Base-by-base conservation (phyloP, 2,888 invertebrate species). In the Phlogophora meticulosa region DNA sequence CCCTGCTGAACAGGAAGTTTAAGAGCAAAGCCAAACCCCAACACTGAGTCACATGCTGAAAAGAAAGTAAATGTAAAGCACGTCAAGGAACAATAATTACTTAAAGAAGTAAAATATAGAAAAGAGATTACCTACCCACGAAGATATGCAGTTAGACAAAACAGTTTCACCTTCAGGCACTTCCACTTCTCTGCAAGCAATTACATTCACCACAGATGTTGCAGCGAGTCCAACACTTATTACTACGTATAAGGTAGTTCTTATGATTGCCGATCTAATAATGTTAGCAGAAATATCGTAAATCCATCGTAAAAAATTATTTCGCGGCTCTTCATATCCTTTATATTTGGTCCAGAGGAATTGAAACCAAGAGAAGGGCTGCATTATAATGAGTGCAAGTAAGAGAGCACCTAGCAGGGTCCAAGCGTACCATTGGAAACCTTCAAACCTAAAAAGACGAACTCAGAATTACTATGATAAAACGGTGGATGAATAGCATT, bases 1-100 rank as follows among this genome's bases (percentile, higher is more conserved):
- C 97, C 84, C 98, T 96, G 59, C 98, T 96, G 91, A 99, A 99
- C 9, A 98, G 94, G 83, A 98, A 98, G 78, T 97, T 97, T 86
- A 98, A 96, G 20, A 97, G 91, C 78, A 97, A 93, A 0, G 96
- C 96, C 67, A 97, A 85, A 11, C 96, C 96, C 92, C 97, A 97
- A 56, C 96, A 96, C 91, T 97, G 97, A 1, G 98, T 97, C 85
- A 98, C 97, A 89, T 98, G 98, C 98, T 98, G 94, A 7, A 81
- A 81, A 70, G 15, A 69, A 76, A 83, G 66, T 75, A 67, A 57
- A 15, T 69, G 40, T 68, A 48, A 73, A 66, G 73, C 22, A 28
- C 11, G 17, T 7, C 5, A 76, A 55, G 10, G 10, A 70, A 3
- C 15, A 32, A 49, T 13, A 7, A 15, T 9, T 40, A 36, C 1